Conservation (phyloP, 2,113 vertebrate genomes). For the Asarcornis scutulata region DNA sequence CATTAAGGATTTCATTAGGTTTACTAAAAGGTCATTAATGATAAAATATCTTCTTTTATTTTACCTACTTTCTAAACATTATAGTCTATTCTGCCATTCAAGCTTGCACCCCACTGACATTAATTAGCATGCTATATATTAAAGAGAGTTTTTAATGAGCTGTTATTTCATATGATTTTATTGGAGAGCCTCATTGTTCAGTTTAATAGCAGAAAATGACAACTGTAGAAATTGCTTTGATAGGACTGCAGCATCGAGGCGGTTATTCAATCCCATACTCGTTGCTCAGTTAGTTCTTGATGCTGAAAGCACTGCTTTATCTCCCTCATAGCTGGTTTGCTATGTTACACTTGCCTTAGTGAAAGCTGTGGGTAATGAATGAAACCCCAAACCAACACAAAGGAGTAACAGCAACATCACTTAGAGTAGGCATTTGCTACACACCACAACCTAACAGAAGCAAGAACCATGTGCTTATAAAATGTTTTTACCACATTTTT, state of each 20-base stretch:
- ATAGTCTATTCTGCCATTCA: slow-evolving; percentile 78
- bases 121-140: slow-evolving; percentile 85
- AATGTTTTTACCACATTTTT: neutral
- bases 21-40: slow-evolving; percentile 79
- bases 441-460: neutral
- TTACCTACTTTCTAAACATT: slow-evolving; percentile 79
- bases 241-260: slow-evolving; percentile 63
- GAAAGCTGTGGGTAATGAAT: neutral
- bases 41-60: slow-evolving; percentile 80
- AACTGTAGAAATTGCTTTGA: slow-evolving; percentile 74
- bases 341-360: rapidly evolving
- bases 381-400: neutral
- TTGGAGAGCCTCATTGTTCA: slow-evolving; percentile 78
- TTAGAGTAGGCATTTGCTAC: neutral
- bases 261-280: slow-evolving; percentile 35
- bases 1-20: slow-evolving; percentile 82
- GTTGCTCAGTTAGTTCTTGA: neutral
- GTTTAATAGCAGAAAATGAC: slow-evolving; percentile 81
- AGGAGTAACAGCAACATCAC: neutral
- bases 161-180: slow-evolving; percentile 81
- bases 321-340: neutral
- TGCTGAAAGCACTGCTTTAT: neutral
- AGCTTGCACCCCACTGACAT: slow-evolving; percentile 80
- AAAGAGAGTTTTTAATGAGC: slow-evolving; percentile 81
- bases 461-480: rapidly evolving